Percentiles rank a stretch among this genome's conserved stretches.
phyloP scores from a whole-genome alignment of 1,140 invertebrate species.

The Fopius arisanus region DNA sequence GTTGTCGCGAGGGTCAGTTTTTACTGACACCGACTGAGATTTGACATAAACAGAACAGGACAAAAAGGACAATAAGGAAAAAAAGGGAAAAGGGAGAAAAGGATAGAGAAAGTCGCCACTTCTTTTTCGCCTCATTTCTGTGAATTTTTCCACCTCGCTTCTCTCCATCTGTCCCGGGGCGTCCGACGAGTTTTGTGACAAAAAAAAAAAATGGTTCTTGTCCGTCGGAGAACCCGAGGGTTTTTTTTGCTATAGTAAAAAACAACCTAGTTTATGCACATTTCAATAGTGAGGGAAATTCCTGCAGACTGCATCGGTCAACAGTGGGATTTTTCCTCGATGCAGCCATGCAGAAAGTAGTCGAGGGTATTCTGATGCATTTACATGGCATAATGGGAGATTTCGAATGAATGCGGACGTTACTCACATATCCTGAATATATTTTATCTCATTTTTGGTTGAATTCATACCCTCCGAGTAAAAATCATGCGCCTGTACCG shows the following conservation, averaged over 20 bases:
- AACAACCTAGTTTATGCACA: background rate
- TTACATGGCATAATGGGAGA: background rate
- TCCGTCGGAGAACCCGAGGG: background rate
- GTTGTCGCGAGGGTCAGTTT: too few relatives aligned
- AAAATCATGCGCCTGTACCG: background rate
- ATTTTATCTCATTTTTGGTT: too few relatives aligned
- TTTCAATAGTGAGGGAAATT: background rate
- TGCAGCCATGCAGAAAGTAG: background rate
- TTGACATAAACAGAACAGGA: too few relatives aligned
- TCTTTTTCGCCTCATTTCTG: background rate
- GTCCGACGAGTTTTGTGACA: background rate
- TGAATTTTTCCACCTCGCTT: background rate
- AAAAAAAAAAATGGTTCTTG: background rate
- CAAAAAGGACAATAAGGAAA: background rate
- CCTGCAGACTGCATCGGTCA: background rate
- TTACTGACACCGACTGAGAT: too few relatives aligned
- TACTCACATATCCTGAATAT: too few relatives aligned
- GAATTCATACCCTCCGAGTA: too few relatives aligned
- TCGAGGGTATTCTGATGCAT: background rate
- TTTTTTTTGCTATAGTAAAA: background rate
- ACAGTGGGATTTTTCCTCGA: background rate
- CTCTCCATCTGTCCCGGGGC: slow-evolving; percentile 8
- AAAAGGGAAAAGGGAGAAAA: too few relatives aligned
- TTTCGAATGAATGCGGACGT: background rate
- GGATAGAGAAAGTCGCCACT: background rate